phyloP scores from a whole-genome alignment of 2,113 vertebrate genomes.

The Tamias sibiricus region DNA sequence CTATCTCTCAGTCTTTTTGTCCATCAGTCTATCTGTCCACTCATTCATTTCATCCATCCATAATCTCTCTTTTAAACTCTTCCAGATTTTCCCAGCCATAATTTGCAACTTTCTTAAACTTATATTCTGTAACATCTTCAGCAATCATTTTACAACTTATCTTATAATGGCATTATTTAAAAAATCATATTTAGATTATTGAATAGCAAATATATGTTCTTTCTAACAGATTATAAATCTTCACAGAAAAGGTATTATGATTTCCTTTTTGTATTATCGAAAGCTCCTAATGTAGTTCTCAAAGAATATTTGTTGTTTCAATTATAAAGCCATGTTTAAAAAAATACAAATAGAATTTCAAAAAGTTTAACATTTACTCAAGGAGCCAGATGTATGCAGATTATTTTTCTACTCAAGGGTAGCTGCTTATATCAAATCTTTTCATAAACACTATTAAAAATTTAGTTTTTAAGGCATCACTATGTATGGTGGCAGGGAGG shows the following conservation, averaged over 20 bases:
- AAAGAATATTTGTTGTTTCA: conserved; percentile 31
- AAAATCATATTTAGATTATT: conserved; percentile 18
- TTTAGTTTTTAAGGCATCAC: conserved; percentile 23
- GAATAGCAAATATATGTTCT: background rate
- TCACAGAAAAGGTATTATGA: conserved; percentile 2
- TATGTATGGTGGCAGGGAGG: background rate
- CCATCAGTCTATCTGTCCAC: background rate
- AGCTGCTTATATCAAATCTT: background rate
- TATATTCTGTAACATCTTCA: background rate
- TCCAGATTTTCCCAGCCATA: background rate
- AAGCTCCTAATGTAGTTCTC: conserved; percentile 15
- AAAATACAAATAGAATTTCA: background rate
- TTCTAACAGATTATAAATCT: background rate
- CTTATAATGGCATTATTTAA: conserved; percentile 9
- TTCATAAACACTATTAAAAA: background rate
- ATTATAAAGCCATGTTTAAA: background rate
- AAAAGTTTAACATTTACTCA: conserved; percentile 40
- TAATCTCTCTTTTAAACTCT: background rate
- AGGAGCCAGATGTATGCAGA: background rate
- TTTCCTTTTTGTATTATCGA: conserved; percentile 17
- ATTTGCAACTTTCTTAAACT: background rate
- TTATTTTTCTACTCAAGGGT: background rate
- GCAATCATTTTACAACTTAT: background rate
- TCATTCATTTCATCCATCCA: background rate
- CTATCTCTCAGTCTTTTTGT: background rate